A percentile compares a stretch with the other conserved stretches of the same genome.
Evolutionary conservation across 2,797 vertebrate species (phyloP).

Genomic region (Gymnodraco acuticeps): DNA sequence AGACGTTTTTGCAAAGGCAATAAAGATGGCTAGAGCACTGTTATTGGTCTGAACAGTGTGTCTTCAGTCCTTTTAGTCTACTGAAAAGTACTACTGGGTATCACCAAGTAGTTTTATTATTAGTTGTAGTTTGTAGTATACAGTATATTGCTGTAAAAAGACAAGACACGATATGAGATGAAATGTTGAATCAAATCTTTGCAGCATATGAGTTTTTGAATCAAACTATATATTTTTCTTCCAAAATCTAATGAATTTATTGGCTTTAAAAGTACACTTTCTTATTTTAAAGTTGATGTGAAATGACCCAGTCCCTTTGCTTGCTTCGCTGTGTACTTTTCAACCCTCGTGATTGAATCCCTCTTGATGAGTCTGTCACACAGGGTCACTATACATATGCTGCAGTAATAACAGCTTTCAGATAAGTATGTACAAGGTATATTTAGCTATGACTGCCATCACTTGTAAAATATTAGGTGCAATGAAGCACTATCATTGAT

Average conservation of each 20-base stretch:
- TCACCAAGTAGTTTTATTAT: slow-evolving; percentile 44
- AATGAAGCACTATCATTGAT: slow-evolving; percentile 71
- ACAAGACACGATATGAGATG: slow-evolving; percentile 28
- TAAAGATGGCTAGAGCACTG: slow-evolving; percentile 56
- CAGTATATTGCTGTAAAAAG: slow-evolving; percentile 41
- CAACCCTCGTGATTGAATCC: slow-evolving; percentile 57
- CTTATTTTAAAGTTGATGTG: slow-evolving; percentile 32
- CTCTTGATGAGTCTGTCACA: slow-evolving; percentile 54
- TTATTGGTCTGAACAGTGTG: slow-evolving; percentile 59
- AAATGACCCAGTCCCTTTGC: slow-evolving; percentile 24
- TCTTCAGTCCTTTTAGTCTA: slow-evolving; percentile 62
- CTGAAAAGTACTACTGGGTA: slow-evolving; percentile 39
- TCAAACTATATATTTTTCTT: slow-evolving; percentile 48
- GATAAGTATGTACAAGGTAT: slow-evolving; percentile 57
- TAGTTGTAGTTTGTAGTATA: slow-evolving; percentile 58
- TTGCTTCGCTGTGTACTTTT: slow-evolving; percentile 19
- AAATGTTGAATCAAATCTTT: slow-evolving; percentile 64
- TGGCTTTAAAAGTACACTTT: slow-evolving; percentile 42
- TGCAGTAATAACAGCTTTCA: slow-evolving; percentile 73
- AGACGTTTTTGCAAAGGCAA: slow-evolving; percentile 47
- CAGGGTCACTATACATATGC: slow-evolving; percentile 44
- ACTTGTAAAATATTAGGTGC: slow-evolving; percentile 65
- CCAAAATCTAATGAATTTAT: slow-evolving; percentile 60
- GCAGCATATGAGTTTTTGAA: slow-evolving; percentile 63
- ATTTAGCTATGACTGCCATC: slow-evolving; percentile 67